These are phyloP conservation scores for Enteromius paludinosus DNA, from an alignment of 2,797 vertebrate genomes.

Conservation along the genomic window DNA sequence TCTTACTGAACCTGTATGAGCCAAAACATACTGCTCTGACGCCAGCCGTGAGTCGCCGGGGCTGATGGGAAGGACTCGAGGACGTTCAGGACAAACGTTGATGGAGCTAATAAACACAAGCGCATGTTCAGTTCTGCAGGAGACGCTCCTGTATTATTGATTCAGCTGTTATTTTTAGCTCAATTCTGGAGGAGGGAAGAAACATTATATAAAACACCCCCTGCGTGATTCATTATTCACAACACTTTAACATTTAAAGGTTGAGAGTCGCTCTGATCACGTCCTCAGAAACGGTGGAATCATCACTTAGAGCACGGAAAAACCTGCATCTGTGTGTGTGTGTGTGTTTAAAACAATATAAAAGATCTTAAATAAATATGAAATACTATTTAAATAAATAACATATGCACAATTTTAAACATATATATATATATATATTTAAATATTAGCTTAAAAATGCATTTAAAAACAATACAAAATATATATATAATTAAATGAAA, in stretches of 20 bases:
- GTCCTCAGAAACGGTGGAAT: slow-evolving; percentile 6
- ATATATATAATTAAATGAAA: no score
- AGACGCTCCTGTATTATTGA: slow-evolving; percentile 42
- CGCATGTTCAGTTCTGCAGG: neutral
- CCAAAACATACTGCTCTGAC: slow-evolving; percentile 32
- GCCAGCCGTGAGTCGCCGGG: neutral
- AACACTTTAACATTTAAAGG: slow-evolving; percentile 40
- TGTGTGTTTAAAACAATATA: neutral
- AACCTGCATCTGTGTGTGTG: neutral
- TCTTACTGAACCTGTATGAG: slow-evolving; percentile 22
- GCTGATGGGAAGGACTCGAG: slow-evolving; percentile 24
- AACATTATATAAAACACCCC: slow-evolving; percentile 47
- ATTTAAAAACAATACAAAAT: neutral
- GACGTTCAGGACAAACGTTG: neutral
- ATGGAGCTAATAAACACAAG: slow-evolving; percentile 14
- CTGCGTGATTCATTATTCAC: slow-evolving; percentile 47
- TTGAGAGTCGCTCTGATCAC: slow-evolving; percentile 30
- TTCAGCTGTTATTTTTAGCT: slow-evolving; percentile 46
- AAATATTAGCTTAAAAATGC: no score
- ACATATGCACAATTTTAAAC: no score
- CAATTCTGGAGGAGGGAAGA: slow-evolving; percentile 24
- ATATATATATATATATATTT: no score
- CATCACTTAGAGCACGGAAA: neutral
- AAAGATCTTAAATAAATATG: no score
- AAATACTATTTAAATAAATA: no score